These are phyloP conservation scores for Dichetophora obliterata DNA, from an alignment of 2,888 invertebrate genomes.

Conservation along the genomic window DNA sequence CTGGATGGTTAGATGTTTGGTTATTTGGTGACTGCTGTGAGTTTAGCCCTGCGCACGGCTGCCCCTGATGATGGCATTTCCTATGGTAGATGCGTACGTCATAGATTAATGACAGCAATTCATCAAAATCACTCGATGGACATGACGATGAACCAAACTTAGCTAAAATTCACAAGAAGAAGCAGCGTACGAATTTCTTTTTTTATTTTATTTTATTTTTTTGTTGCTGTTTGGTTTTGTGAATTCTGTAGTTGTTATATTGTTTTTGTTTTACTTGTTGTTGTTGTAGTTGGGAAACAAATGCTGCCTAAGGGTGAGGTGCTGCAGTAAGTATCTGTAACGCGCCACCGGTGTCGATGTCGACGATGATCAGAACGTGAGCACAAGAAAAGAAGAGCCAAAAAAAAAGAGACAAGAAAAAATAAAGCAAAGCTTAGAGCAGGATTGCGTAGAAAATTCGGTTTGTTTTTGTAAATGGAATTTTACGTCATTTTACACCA, in stretches of 20 bases:
- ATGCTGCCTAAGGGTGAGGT: background rate
- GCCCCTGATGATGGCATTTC: constrained; percentile 60
- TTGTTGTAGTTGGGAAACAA: constrained; percentile 27
- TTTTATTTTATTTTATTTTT: constrained; percentile 41
- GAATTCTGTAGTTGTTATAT: constrained; percentile 31
- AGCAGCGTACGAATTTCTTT: constrained; percentile 51
- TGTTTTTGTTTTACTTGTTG: constrained; percentile 28
- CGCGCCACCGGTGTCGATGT: constrained; percentile 41
- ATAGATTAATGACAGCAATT: constrained; percentile 69
- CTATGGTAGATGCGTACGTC: constrained; percentile 70
- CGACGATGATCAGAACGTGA: constrained; percentile 39
- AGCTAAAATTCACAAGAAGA: constrained; percentile 59
- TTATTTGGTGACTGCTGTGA: constrained; percentile 25
- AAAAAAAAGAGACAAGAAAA: background rate
- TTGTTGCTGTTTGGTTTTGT: constrained; percentile 43
- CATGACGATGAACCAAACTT: constrained; percentile 60
- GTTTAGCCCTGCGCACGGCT: background rate
- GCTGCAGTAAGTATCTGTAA: constrained; percentile 36
- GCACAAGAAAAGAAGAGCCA: constrained; percentile 16
- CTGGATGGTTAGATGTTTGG: constrained; percentile 35
- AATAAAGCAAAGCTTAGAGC: background rate
- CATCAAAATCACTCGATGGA: constrained; percentile 65
- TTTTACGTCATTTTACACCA: background rate
- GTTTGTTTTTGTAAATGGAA: background rate
- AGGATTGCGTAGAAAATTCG: background rate